phyloP scores from a whole-genome alignment of 2,113 vertebrate species.

The Daboia siamensis region DNA sequence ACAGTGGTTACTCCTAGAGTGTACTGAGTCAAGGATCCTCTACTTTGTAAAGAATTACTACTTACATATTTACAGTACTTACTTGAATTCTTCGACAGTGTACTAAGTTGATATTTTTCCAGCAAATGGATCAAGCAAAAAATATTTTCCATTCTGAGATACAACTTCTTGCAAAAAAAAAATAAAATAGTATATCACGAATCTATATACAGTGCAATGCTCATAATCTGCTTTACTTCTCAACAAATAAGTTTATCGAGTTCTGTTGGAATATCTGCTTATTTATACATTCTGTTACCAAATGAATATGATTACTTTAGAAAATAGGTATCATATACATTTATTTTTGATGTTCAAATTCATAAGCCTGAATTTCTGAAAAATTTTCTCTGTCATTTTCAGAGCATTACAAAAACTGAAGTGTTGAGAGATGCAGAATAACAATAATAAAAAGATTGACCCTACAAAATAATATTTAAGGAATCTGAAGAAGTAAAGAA shows the following conservation, averaged over 20 bases:
- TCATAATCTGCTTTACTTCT: background rate
- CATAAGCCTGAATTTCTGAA: background rate
- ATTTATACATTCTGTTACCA: background rate
- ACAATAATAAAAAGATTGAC: too few relatives aligned
- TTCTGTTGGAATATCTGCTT: background rate
- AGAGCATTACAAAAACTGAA: background rate
- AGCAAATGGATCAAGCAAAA: background rate
- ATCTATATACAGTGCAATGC: background rate
- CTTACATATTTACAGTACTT: background rate
- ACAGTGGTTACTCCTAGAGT: background rate
- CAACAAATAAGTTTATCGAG: background rate
- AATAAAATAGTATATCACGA: background rate
- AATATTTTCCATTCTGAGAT: background rate
- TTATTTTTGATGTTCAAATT: background rate
- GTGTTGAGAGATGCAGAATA: background rate
- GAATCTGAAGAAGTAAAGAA: background rate
- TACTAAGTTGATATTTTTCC: background rate
- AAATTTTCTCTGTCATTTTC: background rate
- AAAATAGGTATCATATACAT: background rate
- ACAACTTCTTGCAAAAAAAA: background rate
- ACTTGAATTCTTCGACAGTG: background rate
- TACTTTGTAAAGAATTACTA: background rate
- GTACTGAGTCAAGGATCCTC: background rate
- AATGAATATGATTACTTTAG: background rate
- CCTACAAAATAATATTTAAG: background rate